phyloP scores from a whole-genome alignment of 2,113 vertebrate species.

The Butorides virescens region DNA sequence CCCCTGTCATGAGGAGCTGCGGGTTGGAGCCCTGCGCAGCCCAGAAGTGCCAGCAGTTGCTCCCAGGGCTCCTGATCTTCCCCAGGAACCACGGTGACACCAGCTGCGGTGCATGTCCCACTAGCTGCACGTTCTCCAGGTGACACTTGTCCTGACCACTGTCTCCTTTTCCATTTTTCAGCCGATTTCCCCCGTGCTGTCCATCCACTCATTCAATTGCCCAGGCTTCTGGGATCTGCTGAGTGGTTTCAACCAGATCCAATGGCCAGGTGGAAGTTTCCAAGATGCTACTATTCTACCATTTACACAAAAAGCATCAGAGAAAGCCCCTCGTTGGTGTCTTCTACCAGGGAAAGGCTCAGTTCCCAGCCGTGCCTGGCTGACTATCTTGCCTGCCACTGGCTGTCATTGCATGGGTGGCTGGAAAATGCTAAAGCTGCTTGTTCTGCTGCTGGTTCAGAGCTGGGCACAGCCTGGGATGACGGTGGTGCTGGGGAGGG shows the following conservation, averaged over 20 bases:
- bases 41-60: neutral
- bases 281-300: neutral
- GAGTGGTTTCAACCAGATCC: neutral
- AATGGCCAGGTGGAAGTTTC: neutral
- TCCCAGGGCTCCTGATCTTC: neutral
- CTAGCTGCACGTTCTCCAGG: neutral
- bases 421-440: neutral
- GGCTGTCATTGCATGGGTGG: too few species aligned
- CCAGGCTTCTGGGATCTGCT: neutral
- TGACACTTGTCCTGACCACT: neutral
- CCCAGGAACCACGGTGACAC: accelerated
- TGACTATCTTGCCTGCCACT: neutral
- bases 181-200: neutral
- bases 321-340: neutral
- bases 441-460: neutral
- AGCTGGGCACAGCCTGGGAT: neutral
- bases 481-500: neutral
- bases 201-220: neutral
- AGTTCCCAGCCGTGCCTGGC: neutral
- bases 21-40: neutral
- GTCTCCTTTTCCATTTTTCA: neutral
- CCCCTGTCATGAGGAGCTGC: neutral
- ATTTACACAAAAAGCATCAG: neutral
- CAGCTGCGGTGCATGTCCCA: neutral
- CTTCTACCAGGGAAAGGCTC: neutral